phyloP scores from a whole-genome alignment of 2,797 vertebrate species.

The Gymnoscopelus braueri region DNA sequence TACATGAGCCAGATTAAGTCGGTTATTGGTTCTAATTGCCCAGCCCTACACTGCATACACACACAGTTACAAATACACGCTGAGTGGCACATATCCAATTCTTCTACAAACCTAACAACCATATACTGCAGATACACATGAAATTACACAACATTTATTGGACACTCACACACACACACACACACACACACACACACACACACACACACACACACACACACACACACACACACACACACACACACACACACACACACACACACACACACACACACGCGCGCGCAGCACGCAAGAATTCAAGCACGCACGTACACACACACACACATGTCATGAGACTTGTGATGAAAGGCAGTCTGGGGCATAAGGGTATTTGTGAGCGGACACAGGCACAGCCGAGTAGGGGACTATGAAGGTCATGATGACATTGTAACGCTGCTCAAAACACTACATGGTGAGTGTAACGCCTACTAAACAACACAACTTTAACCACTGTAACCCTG shows the following conservation, averaged over 20 bases:
- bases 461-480: not conserved
- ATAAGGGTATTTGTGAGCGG: constrained; percentile 55
- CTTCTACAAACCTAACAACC: not conserved
- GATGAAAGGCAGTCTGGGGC: constrained; percentile 56
- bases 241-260: not conserved
- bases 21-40: no score
- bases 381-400: constrained; percentile 41
- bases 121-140: not conserved
- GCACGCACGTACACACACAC: constrained; percentile 13
- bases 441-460: constrained; percentile 29
- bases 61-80: not conserved
- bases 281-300: no score
- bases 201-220: not conserved
- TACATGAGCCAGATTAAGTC: no score
- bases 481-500: no score
- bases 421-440: constrained; percentile 45
- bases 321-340: constrained; percentile 27
- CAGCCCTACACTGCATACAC: not conserved
- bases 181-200: not conserved
- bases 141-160: not conserved
- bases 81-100: not conserved
- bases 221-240: not conserved
- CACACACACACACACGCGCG: not conserved
- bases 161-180: not conserved
- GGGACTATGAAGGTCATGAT: constrained; percentile 59